Percentiles rank a stretch among this genome's conserved stretches.
phyloP scores from a whole-genome alignment of 1,140 invertebrate genomes.

The Drosophila truncata region DNA sequence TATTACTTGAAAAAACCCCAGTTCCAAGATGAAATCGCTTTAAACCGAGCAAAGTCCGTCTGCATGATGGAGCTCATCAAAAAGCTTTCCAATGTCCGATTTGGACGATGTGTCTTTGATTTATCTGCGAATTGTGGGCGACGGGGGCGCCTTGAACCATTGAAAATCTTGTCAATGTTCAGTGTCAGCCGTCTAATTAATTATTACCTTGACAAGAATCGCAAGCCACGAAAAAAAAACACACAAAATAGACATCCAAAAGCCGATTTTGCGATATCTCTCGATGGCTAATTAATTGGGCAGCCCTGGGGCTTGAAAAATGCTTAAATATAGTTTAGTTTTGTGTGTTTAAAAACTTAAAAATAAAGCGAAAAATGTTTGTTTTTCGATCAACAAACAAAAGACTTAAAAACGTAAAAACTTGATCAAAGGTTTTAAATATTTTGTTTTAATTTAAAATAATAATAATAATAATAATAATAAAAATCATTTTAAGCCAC shows the following conservation, averaged over 20 bases:
- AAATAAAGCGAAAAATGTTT: neutral
- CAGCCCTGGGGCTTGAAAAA: conserved; percentile 35
- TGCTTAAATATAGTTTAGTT: conserved; percentile 7
- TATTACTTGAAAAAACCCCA: conserved; percentile 30
- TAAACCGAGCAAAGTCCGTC: conserved; percentile 47
- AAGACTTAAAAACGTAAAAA: too few species aligned
- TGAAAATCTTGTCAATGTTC: conserved; percentile 62
- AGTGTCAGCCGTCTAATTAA: conserved; percentile 57
- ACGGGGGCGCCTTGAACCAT: conserved; percentile 54
- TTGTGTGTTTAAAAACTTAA: neutral
- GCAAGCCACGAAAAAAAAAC: conserved; percentile 21
- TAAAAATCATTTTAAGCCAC: too few species aligned
- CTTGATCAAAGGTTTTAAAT: too few species aligned
- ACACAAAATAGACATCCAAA: conserved; percentile 16
- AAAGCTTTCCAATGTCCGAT: conserved; percentile 25
- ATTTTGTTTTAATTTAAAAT: too few species aligned
- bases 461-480: neutral
- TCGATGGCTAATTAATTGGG: conserved; percentile 50
- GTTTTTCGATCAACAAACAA: too few species aligned
- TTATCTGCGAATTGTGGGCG: conserved; percentile 48
- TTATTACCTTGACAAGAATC: conserved; percentile 62
- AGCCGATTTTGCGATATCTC: conserved; percentile 55
- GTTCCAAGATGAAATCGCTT: conserved; percentile 37
- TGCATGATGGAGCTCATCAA: conserved; percentile 31
- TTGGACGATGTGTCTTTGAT: conserved; percentile 37